These are phyloP conservation scores for Drosophila leontia DNA, from an alignment of 1,140 invertebrate genomes.

Conservation along the genomic window DNA sequence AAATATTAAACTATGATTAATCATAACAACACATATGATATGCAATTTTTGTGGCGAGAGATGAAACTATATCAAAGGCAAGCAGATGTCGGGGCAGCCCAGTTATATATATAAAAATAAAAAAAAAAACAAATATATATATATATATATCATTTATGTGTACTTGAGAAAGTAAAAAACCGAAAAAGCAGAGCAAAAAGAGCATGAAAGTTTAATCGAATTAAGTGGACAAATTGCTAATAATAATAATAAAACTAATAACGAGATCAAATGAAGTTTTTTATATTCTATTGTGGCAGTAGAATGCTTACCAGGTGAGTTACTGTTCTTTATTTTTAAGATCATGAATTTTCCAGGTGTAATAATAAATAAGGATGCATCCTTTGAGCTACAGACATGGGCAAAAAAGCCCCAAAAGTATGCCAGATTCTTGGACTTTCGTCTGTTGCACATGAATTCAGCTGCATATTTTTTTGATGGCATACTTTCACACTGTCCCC, in stretches of 20 bases:
- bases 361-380: no score
- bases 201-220: conserved; percentile 75
- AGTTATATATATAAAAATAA: conserved; percentile 41
- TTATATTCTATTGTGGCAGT: background rate
- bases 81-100: conserved; percentile 32
- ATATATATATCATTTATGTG: conserved; percentile 70
- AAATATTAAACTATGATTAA: conserved; percentile 56
- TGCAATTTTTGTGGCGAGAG: conserved; percentile 66
- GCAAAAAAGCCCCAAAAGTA: no score
- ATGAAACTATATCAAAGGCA: conserved; percentile 67
- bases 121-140: background rate
- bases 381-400: no score
- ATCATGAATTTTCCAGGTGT: no score
- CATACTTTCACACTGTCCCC: no score
- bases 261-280: conserved; percentile 57
- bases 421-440: no score
- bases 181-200: conserved; percentile 41
- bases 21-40: conserved; percentile 44
- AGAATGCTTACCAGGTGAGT: background rate
- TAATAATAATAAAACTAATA: conserved; percentile 67
- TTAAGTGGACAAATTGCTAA: conserved; percentile 81
- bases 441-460: no score
- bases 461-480: no score
- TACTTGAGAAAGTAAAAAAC: conserved; percentile 72
- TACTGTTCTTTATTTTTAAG: no score